Evolutionary conservation across 2,797 vertebrate genomes (phyloP), one percentile per base, ranked within the genome.

Genomic region (Xenops minutus): DNA sequence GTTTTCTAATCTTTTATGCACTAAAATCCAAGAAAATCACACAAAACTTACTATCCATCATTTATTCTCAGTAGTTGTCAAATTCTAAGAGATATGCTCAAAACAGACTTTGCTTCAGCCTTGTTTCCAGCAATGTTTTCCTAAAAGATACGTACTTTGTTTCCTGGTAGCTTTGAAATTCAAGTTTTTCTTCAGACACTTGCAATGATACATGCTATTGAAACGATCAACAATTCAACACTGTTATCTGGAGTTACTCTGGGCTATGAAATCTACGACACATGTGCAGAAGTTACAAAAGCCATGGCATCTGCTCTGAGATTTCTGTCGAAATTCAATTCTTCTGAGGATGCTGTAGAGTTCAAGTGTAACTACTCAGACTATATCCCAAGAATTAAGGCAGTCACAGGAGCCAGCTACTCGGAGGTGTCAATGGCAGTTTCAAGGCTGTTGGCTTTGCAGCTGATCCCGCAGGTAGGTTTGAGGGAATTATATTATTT

Each of bases 151-250:
- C 26, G 1, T 13, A 87, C 24, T 85, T 3, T 96, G 16, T 96
- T 96, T 97, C 68, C 82, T 81, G 67, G 75, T 98, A 99, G 99
- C 76, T 98, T 99, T 48, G 96, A 98, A 78, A 86, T 95, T 29
- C 94, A 95, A 64, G 92, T 95, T 46, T 97, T 99, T 88, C 95
- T 94, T 69, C 97, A 96, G 85, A 96, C 97, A 8, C 97, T 99
- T 85, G 98, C 98, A 34, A 99, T 99, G 98, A 98, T 98, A 92
- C 98, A 99, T 3, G 98, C 98, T 29, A 98, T 99, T n/a, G 98
- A 99, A 93, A 82, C 10, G 5, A 97, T 98, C 95, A 99, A 99
- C 95, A 98, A 97, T 72, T 99, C 98, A 9, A 98, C 98, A 0
- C 84, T 98, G 13, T 88, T 99, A 73, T 58, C 95, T 46, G 97